Evolutionary conservation across 2,113 vertebrate genomes (phyloP), one percentile per base, ranked within the genome.

Genomic region (Cettia cetti): DNA sequence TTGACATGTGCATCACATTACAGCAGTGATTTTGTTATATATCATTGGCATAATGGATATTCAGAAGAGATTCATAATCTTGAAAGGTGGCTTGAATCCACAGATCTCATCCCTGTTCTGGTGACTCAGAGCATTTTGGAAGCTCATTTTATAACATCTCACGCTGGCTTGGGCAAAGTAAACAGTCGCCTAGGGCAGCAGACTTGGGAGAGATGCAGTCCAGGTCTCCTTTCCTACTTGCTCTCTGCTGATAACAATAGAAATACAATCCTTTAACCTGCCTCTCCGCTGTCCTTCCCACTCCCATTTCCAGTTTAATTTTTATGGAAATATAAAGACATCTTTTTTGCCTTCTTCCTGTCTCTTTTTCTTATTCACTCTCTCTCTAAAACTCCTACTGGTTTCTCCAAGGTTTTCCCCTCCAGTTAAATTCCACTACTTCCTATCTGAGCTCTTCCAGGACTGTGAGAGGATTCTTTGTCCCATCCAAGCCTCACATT

Each of bases 71-170:
- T 94, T 89, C 53, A 68, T 93, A 90, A 86, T 93, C 88, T 95
- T 90, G 92, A 96, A 95, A 94, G 90, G 92, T 96, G 82, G 90
- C 69, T 96, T 90, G 86, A 89, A 90, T 94, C 82, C 92, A 90
- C 65, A 75, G 47, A 86, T 81, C 74, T 89, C 92, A 75, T 86
- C 80, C 83, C 8, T 31, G 54, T 96, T 96, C 95, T 96, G 92
- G 95, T 95, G 89, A 96, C 85, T 95, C 80, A 65, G 57, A 95
- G 69, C 56, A 76, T 82, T 96, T 92, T 86, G 86, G 93, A 93
- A 96, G 82, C 42, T 89, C 85, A 82, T 94, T 96, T 95, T 95
- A 53, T 76, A 94, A 88, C 35, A 35, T 95, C 82, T 93, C 83
- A 86, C 0, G 40, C 94, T 97, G 86, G 65, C 89, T 96, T 92